Evolutionary conservation across 2,888 invertebrate species (phyloP).

Genomic region (Deladenus siricidicola): DNA sequence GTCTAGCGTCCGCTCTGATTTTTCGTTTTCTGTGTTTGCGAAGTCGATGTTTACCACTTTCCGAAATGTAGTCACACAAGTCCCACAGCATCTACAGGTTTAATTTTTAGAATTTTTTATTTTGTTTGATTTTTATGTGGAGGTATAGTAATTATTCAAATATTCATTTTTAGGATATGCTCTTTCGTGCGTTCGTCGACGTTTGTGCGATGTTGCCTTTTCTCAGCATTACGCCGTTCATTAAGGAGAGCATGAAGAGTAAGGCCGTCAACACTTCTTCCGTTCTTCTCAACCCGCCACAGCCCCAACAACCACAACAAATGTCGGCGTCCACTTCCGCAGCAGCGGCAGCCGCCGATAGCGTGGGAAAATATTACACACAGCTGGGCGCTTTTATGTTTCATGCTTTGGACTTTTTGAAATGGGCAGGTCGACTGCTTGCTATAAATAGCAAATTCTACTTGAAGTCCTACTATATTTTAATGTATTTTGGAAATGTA

Average conservation of each 20-base stretch:
- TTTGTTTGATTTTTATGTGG: background rate
- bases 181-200: constrained; percentile 13
- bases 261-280: background rate
- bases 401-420: constrained; percentile 9
- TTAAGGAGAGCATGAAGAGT: constrained; percentile 12
- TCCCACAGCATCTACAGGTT: no score
- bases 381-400: constrained; percentile 9
- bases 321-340: constrained; percentile 8
- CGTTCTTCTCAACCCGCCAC: background rate
- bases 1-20: constrained; percentile 3
- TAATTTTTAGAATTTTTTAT: background rate
- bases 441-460: background rate
- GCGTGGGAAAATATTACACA: constrained; percentile 16
- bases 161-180: constrained; percentile 7
- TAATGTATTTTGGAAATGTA: constrained; percentile 2
- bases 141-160: background rate
- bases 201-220: constrained; percentile 17
- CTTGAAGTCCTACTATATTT: constrained; percentile 4
- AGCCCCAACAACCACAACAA: background rate
- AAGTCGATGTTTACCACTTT: constrained; percentile 8
- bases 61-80: background rate
- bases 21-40: constrained; percentile 11
- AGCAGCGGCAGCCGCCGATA: no score
- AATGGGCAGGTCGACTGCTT: constrained; percentile 6
- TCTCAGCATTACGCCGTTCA: constrained; percentile 8